phyloP scores from a whole-genome alignment of 2,113 vertebrate genomes.

The Ovis canadensis region DNA sequence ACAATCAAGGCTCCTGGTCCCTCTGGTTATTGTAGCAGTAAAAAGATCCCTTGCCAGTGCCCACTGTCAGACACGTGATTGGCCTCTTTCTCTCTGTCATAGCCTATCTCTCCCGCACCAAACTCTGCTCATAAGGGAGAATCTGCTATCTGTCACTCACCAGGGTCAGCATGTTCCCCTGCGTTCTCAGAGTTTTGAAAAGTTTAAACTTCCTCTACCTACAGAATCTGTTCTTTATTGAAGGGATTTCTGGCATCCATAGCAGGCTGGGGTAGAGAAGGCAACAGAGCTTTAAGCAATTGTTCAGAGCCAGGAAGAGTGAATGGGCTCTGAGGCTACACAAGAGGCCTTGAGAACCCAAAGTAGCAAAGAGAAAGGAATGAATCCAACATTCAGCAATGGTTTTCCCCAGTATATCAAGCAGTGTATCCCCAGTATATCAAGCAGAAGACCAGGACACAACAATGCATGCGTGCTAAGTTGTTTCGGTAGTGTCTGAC shows the following conservation, averaged over 20 bases:
- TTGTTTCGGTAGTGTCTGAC: not conserved
- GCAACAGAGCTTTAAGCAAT: not conserved
- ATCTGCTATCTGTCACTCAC: not conserved
- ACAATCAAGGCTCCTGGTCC: not conserved
- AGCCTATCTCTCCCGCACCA: not conserved
- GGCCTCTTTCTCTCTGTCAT: not conserved
- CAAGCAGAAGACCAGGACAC: not conserved
- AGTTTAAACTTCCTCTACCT: not conserved
- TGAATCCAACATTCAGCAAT: not conserved
- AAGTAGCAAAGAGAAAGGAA: not conserved
- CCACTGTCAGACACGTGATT: not conserved
- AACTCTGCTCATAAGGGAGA: not conserved
- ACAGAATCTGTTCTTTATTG: not conserved
- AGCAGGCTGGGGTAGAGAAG: no score
- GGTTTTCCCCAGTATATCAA: not conserved
- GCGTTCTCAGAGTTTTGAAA: not conserved
- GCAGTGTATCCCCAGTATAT: no score
- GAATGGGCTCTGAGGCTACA: not conserved
- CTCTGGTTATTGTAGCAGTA: no score
- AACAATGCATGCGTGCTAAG: rapidly evolving
- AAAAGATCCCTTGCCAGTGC: not conserved
- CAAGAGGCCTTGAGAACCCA: not conserved
- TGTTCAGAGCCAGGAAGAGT: not conserved
- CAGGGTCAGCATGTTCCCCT: not conserved
- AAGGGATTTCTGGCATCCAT: not conserved